These are phyloP conservation scores for Chrysochloris asiatica DNA, from an alignment of 2,113 vertebrate genomes.

Conservation along the genomic window DNA sequence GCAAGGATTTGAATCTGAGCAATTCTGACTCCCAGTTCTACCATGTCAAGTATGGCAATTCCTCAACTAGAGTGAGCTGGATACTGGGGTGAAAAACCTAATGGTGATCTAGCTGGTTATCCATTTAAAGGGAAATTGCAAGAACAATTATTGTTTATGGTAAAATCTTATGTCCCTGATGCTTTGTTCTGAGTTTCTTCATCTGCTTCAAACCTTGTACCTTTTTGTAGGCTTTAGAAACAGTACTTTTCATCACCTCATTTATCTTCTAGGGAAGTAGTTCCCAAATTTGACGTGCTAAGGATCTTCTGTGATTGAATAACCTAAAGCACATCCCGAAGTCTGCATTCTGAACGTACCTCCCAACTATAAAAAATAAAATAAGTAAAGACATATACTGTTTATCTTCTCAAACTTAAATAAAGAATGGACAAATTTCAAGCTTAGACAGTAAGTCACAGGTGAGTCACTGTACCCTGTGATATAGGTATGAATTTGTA, in stretches of 20 bases:
- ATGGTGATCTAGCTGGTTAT: accelerated
- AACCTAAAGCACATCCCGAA: not conserved
- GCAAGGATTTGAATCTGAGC: not conserved
- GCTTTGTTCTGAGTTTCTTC: not conserved
- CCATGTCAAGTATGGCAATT: not conserved
- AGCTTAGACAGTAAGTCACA: not conserved
- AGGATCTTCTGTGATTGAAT: not conserved
- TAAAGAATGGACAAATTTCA: not conserved
- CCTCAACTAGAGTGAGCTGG: not conserved
- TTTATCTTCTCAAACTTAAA: not conserved
- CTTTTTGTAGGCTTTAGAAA: not conserved
- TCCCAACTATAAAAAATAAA: not conserved
- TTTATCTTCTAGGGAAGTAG: not conserved
- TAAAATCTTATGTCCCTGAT: not conserved
- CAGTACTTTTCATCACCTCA: not conserved
- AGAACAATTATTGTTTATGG: not conserved
- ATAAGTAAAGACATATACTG: not conserved
- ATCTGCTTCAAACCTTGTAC: not conserved
- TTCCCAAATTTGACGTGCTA: not conserved
- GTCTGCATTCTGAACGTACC: not conserved
- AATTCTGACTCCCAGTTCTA: not conserved
- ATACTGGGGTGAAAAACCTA: not conserved
- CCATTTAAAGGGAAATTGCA: not conserved
- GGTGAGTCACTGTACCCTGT: not conserved
- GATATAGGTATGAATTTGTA: not conserved